Percentiles rank a stretch among this genome's conserved stretches.
Evolutionary conservation across 2,113 vertebrate genomes (phyloP).

Genomic region (Myanophis thanlyinensis): DNA sequence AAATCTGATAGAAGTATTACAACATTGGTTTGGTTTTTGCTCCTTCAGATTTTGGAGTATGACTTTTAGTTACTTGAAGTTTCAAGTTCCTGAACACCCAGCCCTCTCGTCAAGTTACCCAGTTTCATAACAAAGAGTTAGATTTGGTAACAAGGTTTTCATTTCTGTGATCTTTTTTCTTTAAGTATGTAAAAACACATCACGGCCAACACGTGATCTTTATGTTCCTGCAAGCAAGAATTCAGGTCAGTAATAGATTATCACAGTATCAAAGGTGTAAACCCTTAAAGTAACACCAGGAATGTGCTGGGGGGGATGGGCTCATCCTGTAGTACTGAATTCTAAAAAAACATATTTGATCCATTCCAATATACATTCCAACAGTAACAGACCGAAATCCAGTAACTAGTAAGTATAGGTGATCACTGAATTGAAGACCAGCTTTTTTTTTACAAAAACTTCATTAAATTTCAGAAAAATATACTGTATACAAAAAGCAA

Average conservation of each 20-base stretch:
- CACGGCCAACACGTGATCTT: background rate
- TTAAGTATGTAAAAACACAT: background rate
- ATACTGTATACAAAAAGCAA: background rate
- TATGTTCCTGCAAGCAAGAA: background rate
- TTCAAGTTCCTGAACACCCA: background rate
- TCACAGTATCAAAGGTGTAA: too few species aligned
- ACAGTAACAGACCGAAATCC: background rate
- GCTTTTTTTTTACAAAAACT: background rate
- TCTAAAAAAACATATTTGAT: background rate
- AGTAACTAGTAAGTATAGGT: background rate
- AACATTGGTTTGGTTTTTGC: background rate
- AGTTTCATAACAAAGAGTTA: background rate
- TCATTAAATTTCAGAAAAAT: background rate
- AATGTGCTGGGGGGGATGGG: background rate
- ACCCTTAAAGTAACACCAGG: background rate
- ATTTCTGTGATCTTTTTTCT: background rate
- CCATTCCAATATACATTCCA: background rate
- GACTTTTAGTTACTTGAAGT: background rate
- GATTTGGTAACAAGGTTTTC: background rate
- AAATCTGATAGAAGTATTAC: background rate
- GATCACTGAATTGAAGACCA: background rate
- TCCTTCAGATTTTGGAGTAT: background rate
- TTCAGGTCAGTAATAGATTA: background rate
- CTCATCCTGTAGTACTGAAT: background rate
- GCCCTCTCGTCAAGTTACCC: background rate